Evolutionary conservation across 2,113 vertebrate genomes (phyloP).

Genomic region (Tenebrosternarchus preto): DNA sequence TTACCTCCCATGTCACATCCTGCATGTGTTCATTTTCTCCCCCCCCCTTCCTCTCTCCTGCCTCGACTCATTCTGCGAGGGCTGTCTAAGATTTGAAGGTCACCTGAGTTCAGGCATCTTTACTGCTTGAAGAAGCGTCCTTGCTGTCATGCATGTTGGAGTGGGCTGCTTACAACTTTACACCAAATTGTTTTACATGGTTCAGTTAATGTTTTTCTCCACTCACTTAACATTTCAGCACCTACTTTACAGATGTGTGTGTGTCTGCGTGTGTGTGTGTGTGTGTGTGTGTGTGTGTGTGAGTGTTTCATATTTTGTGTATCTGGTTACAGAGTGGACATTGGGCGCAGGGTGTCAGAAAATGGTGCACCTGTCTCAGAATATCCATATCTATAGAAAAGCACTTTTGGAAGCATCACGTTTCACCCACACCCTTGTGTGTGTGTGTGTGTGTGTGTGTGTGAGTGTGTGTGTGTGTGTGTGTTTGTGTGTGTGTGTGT

Average conservation of each 20-base stretch:
- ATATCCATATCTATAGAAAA: slow-evolving; percentile 42
- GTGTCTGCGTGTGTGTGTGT: slow-evolving; percentile 14
- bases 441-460: slow-evolving; percentile 7
- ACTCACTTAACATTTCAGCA: slow-evolving; percentile 10
- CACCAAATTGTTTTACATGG: background rate
- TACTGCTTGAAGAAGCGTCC: too few relatives aligned
- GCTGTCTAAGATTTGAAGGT: too few relatives aligned
- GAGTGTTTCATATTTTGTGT: slow-evolving; percentile 21
- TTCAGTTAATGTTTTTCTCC: slow-evolving; percentile 22
- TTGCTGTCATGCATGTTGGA: too few relatives aligned
- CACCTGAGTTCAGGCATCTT: too few relatives aligned
- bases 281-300: slow-evolving; percentile 26
- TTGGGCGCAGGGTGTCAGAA: slow-evolving; percentile 37
- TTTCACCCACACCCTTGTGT: slow-evolving; percentile 16
- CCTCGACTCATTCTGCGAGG: too few relatives aligned
- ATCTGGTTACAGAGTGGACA: slow-evolving; percentile 49
- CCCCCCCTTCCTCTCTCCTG: too few relatives aligned
- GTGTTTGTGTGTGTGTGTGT: slow-evolving; percentile 18
- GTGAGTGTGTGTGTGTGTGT: background rate
- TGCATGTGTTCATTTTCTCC: too few relatives aligned
- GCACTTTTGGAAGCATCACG: slow-evolving; percentile 33
- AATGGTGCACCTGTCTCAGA: slow-evolving; percentile 50
- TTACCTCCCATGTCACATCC: too few relatives aligned
- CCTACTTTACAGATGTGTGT: background rate
- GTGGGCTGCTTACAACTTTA: background rate